Evolutionary conservation across 2,888 invertebrate genomes (phyloP).

Genomic region (Digitonthophagus gazella): DNA sequence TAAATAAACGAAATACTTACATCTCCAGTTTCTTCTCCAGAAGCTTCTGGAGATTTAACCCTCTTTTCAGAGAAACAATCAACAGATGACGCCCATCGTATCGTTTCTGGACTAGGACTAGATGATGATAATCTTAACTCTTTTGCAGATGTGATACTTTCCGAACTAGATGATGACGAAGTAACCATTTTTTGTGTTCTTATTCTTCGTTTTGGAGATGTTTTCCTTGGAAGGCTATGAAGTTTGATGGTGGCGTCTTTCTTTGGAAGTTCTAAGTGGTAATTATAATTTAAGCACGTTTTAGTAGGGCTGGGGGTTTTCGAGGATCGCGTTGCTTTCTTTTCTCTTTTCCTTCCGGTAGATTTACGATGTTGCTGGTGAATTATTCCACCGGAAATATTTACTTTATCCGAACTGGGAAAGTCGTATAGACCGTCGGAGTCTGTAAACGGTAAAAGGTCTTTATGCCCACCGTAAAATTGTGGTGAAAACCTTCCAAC

Average conservation of each 20-base stretch:
- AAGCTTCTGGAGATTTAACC: conserved; percentile 48
- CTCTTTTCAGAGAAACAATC: conserved; percentile 48
- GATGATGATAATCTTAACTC: conserved; percentile 50
- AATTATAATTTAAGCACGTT: conserved; percentile 54
- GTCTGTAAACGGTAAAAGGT: conserved; percentile 68
- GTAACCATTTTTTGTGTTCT: conserved; percentile 56
- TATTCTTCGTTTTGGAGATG: conserved; percentile 60
- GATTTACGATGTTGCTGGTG: conserved; percentile 62
- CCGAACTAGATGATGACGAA: conserved; percentile 60
- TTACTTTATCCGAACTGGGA: conserved; percentile 69
- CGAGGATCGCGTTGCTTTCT: conserved; percentile 55
- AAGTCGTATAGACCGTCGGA: conserved; percentile 79
- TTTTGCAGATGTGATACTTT: conserved; percentile 57
- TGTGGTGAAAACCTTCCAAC: conserved; percentile 69
- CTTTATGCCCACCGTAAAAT: conserved; percentile 66
- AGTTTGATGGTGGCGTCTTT: conserved; percentile 46
- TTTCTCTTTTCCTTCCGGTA: conserved; percentile 61
- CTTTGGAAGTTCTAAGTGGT: conserved; percentile 62
- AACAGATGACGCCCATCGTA: conserved; percentile 46
- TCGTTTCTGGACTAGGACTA: conserved; percentile 51
- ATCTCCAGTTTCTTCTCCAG: conserved; percentile 55
- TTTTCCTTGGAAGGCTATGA: conserved; percentile 52
- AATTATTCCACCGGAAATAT: conserved; percentile 47
- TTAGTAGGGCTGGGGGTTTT: conserved; percentile 59
- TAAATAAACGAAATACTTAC: too few species aligned